Evolutionary conservation across 1,140 invertebrate species (phyloP).

Genomic region (Bursaphelenchus mucronatus): DNA sequence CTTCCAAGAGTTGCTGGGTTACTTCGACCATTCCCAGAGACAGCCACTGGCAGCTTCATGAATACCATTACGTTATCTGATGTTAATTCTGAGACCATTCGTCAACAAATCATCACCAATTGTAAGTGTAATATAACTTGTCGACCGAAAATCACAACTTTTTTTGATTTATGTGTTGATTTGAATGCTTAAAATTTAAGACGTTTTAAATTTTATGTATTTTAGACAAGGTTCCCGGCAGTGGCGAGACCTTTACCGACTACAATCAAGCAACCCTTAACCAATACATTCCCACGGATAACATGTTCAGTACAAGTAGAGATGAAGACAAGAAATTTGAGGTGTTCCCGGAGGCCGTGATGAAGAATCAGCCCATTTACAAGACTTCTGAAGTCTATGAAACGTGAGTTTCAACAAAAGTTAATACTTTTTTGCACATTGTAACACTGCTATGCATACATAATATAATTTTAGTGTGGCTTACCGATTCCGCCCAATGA

Average conservation of each 20-base stretch:
- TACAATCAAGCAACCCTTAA: slow-evolving; percentile 44
- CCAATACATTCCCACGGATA: slow-evolving; percentile 50
- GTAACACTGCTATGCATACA: neutral
- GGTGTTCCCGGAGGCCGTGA: slow-evolving; percentile 56
- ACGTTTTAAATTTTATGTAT: slow-evolving; percentile 3
- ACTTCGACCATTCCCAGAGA: slow-evolving; percentile 48
- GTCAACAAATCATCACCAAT: slow-evolving; percentile 46
- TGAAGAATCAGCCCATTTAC: slow-evolving; percentile 53
- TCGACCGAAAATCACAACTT: neutral
- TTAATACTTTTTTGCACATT: slow-evolving; percentile 1
- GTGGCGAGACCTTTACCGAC: slow-evolving; percentile 44
- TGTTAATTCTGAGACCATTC: slow-evolving; percentile 46
- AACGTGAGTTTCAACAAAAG: slow-evolving; percentile 26
- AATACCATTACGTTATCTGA: slow-evolving; percentile 48
- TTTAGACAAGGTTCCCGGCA: slow-evolving; percentile 42
- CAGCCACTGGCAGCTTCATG: slow-evolving; percentile 41
- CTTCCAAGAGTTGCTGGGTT: slow-evolving; percentile 44
- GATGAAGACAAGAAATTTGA: slow-evolving; percentile 61
- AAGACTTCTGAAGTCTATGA: slow-evolving; percentile 53
- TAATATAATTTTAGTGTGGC: slow-evolving; percentile 35
- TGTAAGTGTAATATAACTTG: slow-evolving; percentile 28
- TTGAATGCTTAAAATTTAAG: neutral
- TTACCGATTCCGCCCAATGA: slow-evolving; percentile 46
- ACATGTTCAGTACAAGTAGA: slow-evolving; percentile 56
- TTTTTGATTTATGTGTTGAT: neutral